phyloP scores from a whole-genome alignment of 1,140 invertebrate genomes.

The Calephelis nemesis region DNA sequence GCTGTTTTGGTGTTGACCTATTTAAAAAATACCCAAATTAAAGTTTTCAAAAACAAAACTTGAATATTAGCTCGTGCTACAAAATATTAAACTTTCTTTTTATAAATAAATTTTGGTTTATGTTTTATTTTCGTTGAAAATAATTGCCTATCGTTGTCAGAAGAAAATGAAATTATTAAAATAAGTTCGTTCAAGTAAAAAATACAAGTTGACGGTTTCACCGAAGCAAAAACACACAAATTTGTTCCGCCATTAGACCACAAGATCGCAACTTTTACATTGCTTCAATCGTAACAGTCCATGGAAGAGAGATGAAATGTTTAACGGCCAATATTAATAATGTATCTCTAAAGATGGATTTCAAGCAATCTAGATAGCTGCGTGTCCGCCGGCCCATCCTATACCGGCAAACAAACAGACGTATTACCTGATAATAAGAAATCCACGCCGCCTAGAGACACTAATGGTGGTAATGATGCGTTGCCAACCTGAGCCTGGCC shows the following conservation, averaged over 20 bases:
- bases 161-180: constrained; percentile 22
- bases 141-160: neutral
- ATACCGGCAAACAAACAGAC: too few species aligned
- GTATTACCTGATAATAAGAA: too few species aligned
- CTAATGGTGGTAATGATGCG: too few species aligned
- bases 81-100: neutral
- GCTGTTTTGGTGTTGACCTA: too few species aligned
- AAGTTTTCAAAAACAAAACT: too few species aligned
- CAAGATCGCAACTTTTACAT: constrained; percentile 11
- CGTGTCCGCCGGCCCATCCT: too few species aligned
- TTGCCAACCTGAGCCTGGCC: too few species aligned
- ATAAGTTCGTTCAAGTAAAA: constrained; percentile 3
- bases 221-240: constrained; percentile 7
- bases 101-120: neutral
- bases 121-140: neutral
- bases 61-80: too few species aligned
- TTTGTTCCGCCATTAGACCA: constrained; percentile 17
- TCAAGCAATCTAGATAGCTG: too few species aligned
- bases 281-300: constrained; percentile 30
- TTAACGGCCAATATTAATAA: constrained; percentile 5
- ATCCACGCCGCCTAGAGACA: too few species aligned
- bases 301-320: constrained; percentile 22
- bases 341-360: too few species aligned
- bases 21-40: too few species aligned
- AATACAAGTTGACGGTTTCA: constrained; percentile 8